A percentile compares a stretch with the other conserved stretches of the same genome.
Evolutionary conservation across 2,113 vertebrate genomes (phyloP).

Genomic region (Clarias macrocephalus): DNA sequence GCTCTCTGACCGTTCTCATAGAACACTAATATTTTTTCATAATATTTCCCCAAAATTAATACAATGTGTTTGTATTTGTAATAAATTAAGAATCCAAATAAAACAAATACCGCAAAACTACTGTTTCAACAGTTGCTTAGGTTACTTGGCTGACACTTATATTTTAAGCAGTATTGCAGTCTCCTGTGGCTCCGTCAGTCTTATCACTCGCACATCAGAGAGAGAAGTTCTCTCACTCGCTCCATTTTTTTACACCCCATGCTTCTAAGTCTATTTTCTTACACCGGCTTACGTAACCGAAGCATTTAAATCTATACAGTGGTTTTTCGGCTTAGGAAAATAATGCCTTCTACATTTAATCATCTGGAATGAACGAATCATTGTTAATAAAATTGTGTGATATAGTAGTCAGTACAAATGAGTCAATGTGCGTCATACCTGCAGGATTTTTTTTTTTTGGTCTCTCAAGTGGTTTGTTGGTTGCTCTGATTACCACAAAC

Average conservation of each 20-base stretch:
- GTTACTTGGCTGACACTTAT: conserved; percentile 1
- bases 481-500: conserved; percentile 32
- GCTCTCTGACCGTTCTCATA: conserved; percentile 55
- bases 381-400: conserved; percentile 22
- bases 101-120: background rate
- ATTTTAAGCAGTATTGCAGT: background rate
- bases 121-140: background rate
- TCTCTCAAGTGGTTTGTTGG: conserved; percentile 34
- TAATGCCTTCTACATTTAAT: background rate
- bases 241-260: background rate
- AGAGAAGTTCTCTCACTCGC: background rate
- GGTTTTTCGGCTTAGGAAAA: conserved; percentile 1
- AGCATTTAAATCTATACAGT: background rate
- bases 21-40: no score
- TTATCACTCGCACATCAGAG: background rate
- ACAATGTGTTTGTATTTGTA: no score
- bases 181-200: background rate
- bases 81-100: background rate
- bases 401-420: conserved; percentile 18
- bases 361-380: background rate
- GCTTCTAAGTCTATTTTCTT: background rate
- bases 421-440: conserved; percentile 30
- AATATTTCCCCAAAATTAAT: background rate
- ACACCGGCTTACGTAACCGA: conserved; percentile 14
- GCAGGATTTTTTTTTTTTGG: conserved; percentile 3